Conservation (phyloP, 1,140 invertebrate species). For the Augochlora pura region DNA sequence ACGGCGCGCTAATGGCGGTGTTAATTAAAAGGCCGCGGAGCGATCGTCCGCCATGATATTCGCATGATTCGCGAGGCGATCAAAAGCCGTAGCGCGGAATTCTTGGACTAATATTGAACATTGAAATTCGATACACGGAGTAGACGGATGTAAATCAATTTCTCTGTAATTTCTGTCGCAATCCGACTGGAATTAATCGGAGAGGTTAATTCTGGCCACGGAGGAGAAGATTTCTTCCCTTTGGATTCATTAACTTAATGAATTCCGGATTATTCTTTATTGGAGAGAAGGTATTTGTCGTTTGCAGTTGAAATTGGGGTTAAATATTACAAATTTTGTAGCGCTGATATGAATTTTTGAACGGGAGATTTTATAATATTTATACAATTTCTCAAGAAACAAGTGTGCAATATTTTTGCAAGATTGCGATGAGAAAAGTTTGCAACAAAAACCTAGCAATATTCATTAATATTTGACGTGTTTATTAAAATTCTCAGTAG, state of each 20-base stretch:
- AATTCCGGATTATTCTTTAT: neutral
- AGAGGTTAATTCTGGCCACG: neutral
- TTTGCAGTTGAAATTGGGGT: too few species aligned
- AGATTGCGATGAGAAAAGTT: too few species aligned
- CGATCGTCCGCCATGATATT: neutral
- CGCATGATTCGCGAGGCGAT: neutral
- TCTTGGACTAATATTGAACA: constrained; percentile 6
- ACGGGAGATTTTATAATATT: too few species aligned
- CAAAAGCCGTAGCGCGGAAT: neutral
- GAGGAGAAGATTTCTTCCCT: too few species aligned
- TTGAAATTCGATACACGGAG: constrained; percentile 1
- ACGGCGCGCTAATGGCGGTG: neutral
- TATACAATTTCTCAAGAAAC: too few species aligned
- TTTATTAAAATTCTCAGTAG: too few species aligned
- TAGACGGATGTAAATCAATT: constrained; percentile 1
- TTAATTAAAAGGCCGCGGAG: neutral
- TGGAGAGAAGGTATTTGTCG: too few species aligned
- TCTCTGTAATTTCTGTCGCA: constrained; percentile 3
- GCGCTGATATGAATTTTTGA: too few species aligned
- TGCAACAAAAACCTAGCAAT: too few species aligned
- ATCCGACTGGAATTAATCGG: neutral
- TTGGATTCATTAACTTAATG: neutral
- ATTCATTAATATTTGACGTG: too few species aligned
- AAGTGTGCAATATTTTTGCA: too few species aligned
- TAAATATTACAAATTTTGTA: too few species aligned